Evolutionary conservation across 1,140 invertebrate species (phyloP), one percentile per base, ranked within the genome.

Genomic region (Aricia agestis): DNA sequence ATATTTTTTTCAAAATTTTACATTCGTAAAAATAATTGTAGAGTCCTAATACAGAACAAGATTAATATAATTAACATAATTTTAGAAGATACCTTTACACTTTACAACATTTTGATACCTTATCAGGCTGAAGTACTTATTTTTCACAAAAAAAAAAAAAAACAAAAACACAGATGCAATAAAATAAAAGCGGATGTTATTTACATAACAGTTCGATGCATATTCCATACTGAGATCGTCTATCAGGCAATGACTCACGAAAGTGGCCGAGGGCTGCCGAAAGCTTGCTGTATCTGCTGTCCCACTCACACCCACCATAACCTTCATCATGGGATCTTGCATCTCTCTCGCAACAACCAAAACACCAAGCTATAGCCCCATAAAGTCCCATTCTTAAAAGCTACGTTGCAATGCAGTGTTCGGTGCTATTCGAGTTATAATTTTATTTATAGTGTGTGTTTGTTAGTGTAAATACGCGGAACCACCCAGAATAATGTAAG

Each of bases 231-330:
- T 79, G 74, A 76, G 70, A 78, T 74, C 68, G 70, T 79, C 78
- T 82, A 76, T 78, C 78, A 76, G 78, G 76, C 81, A 77, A 74
- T 77, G 75, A 72, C 66, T 72, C 72, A 73, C 88, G 88, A 78
- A 84, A 83, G 73, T 59, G 71, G 73, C 80, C 88, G 88, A 89
- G 74, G 71, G 76, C 69, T 66, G 58, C 80, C 88, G 87, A 89
- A 85, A 82, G 82, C 82, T 82, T 80, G 80, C 81, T 85, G 79
- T 78, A 86, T 87, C 68, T 75, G 82, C 79, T 72, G 75, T 89
- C 87, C 83, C 84, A 69, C 81, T 90, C 82, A 61, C 79, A 74
- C 79, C 73, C 79, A 86, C 82, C 85, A 89, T 83, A 86, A 86
- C 84, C 87, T 74, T 15, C 45, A 52, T 10, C 11, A 52, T 52